These are phyloP conservation scores for Trematocara unimaculatum DNA, from an alignment of 2,113 vertebrate genomes.

Conservation along the genomic window DNA sequence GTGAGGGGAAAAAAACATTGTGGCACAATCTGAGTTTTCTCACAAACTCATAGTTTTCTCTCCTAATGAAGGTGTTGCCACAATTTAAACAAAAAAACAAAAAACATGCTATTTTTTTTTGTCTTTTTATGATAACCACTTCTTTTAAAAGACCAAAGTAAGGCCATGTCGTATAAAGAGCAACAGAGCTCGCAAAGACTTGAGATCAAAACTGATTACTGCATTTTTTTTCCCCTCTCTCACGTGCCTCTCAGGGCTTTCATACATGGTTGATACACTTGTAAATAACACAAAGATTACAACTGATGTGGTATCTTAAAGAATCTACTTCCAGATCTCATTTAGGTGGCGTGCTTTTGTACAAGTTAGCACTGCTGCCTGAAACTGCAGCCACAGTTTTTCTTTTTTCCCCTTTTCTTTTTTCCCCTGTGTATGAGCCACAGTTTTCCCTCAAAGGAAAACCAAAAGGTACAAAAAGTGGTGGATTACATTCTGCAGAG, in stretches of 20 bases:
- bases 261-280: not conserved
- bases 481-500: slow-evolving; percentile 44
- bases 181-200: not conserved
- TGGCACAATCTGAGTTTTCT: not conserved
- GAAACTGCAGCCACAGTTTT: not conserved
- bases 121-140: not conserved
- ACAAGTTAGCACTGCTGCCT: slow-evolving; percentile 17
- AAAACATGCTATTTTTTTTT: not conserved
- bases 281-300: not conserved
- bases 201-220: not conserved
- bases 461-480: slow-evolving; percentile 46
- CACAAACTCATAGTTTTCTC: not conserved
- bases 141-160: not conserved
- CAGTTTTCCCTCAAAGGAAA: slow-evolving; percentile 44
- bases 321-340: not conserved
- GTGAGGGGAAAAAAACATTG: not conserved
- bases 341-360: not conserved
- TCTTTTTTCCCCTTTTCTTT: not conserved
- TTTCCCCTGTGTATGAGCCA: slow-evolving; percentile 2
- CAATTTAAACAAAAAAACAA: not conserved
- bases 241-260: not conserved
- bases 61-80: not conserved
- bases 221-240: not conserved
- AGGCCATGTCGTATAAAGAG: not conserved
- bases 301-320: not conserved